Evolutionary conservation across 2,797 vertebrate species (phyloP), one percentile per base, ranked within the genome.

Genomic region (Tapirus indicus): DNA sequence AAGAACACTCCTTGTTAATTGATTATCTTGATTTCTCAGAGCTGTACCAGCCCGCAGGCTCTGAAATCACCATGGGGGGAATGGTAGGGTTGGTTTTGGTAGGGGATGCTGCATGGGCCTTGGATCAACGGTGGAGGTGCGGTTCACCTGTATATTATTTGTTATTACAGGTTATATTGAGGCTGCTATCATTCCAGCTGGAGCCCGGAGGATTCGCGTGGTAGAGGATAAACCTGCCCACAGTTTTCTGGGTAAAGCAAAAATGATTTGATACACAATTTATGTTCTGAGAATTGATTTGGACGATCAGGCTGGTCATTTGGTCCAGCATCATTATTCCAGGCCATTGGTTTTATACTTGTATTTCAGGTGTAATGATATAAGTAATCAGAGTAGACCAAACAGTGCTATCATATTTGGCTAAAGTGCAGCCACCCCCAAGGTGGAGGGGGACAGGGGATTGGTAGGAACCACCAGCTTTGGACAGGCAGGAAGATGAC

Each of bases 201-300:
- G 99, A 91, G 99, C 99, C 9, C 98, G 99, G 83, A 99, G 99
- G 97, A 99, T 99, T 97, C 99, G 99, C 95, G 99, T 99, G 92
- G 99, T 99, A 95, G 99, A 99, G 97, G 99, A 99, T 98, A 99
- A 99, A 95, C 99, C 99, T 47, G 99, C 99, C 72, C 99, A 99
- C 98, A 99, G 99, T 98, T 99, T 99, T 99, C 99, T 99, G 98
- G 99, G 99, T 99, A 99, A 99, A 97, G 98, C 99, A 95, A 94
- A n/a, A 66, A 49, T 20, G 32, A 80, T 84, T 91, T 38, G 2
- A 60, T 82, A 93, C 38, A 23, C 74, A 29, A 1, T 84, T 71
- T 23, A 11, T 62, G 92, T 47, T 95, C 91, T 86, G 41, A 93
- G 11, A 83, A 2, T 17, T 14, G 56, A 56, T 16, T 83, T 58